Conservation (phyloP, 2,113 vertebrate genomes). For the Todiramphus saurophagus region DNA sequence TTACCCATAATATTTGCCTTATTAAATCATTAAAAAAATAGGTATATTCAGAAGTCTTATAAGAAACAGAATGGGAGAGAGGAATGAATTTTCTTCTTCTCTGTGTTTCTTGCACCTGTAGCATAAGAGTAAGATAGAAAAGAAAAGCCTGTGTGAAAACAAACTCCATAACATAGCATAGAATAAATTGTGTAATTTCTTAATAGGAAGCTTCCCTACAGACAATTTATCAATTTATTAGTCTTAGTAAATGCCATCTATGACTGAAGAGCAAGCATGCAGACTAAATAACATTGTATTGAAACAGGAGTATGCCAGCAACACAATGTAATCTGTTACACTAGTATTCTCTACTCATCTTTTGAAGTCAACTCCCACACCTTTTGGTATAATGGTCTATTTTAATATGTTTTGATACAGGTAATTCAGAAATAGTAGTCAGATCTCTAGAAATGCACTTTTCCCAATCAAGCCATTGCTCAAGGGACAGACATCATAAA, state of each 20-base stretch:
- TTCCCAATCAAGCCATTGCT: background rate
- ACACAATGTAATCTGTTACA: background rate
- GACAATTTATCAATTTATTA: background rate
- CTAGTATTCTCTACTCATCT: background rate
- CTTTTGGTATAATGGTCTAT: background rate
- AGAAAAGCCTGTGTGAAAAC: background rate
- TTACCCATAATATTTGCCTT: background rate
- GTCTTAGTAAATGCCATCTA: background rate
- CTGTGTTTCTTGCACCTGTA: background rate
- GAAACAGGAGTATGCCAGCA: background rate
- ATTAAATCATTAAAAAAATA: background rate
- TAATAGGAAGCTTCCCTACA: background rate
- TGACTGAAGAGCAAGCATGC: background rate
- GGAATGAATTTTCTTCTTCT: background rate
- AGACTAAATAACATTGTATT: background rate
- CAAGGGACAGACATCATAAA: background rate
- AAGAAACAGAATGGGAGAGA: too few species aligned
- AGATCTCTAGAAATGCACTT: background rate
- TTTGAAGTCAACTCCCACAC: background rate
- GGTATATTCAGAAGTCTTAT: background rate
- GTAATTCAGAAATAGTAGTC: background rate
- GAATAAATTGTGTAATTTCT: background rate
- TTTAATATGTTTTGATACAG: background rate
- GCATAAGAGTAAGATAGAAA: background rate
- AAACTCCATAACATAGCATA: background rate